Percentiles rank a stretch among this genome's conserved stretches.
Evolutionary conservation across 2,797 vertebrate species (phyloP).

Genomic region (Erethizon dorsatum): DNA sequence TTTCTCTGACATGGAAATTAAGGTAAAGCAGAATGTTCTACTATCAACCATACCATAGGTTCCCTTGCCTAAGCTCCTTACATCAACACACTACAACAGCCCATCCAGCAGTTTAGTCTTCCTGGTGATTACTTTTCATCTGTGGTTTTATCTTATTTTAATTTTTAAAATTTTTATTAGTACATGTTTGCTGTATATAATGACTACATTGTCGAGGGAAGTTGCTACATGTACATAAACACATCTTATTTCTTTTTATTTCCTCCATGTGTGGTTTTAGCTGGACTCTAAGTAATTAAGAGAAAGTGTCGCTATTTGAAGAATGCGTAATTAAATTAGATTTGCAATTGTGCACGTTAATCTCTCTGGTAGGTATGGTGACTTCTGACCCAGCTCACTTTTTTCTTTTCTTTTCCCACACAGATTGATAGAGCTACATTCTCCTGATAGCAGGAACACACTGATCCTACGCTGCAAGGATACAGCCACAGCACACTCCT

Average conservation of each 20-base stretch:
- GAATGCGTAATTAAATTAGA: slow-evolving; percentile 62
- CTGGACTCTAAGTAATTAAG: slow-evolving; percentile 47
- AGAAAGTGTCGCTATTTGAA: slow-evolving; percentile 24
- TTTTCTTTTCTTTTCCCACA: slow-evolving; percentile 60
- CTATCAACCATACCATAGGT: not conserved
- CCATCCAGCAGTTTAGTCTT: slow-evolving; percentile 30
- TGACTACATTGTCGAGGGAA: not conserved
- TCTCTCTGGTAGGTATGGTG: slow-evolving; percentile 47
- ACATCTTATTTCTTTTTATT: not conserved
- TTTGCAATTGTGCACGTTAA: slow-evolving; percentile 45
- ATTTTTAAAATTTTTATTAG: not conserved
- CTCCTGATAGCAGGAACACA: slow-evolving; percentile 96
- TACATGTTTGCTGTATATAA: not conserved
- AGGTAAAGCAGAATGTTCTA: not conserved
- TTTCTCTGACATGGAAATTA: slow-evolving; percentile 58
- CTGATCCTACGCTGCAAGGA: slow-evolving; percentile 98
- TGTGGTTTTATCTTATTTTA: slow-evolving; percentile 55
- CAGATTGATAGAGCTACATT: slow-evolving; percentile 98
- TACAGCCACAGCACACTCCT: slow-evolving; percentile 94
- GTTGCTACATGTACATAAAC: not conserved
- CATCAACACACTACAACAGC: not conserved
- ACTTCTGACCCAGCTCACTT: slow-evolving; percentile 64
- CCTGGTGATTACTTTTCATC: slow-evolving; percentile 37
- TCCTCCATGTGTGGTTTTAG: slow-evolving; percentile 61
- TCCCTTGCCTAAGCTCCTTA: slow-evolving; percentile 16